Evolutionary conservation across 2,797 vertebrate species (phyloP), one percentile per base, ranked within the genome.

Genomic region (Numenius phaeopus): DNA sequence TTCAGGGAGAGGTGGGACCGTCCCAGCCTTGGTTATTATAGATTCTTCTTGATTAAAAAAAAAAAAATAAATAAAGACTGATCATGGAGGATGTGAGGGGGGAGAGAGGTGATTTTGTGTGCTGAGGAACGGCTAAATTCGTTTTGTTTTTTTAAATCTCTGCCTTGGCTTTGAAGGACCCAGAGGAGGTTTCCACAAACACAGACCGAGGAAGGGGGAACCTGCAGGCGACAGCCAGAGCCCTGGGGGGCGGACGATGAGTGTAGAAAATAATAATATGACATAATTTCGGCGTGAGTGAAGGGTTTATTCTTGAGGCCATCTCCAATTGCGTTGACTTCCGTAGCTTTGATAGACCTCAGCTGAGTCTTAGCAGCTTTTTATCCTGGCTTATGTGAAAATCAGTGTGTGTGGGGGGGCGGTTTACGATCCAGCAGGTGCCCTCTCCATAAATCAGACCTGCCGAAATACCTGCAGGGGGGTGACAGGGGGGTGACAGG

Each of bases 341-440:
- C 72, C 0, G 1, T 10, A 4, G 54, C 83, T 89, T 54, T 69
- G 57, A 32, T 4, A 32, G 32, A 55, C 61, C 46, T 0, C 3
- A 71, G 59, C 86, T 62, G 81, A 65, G 52, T 2, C 64, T 37
- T 4, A 19, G 49, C 82, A 76, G 90, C 32, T 82, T 50, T 77
- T 80, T 13, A 20, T 49, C 14, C 69, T 18, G 88, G 8, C 21
- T 14, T 10, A 2, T 30, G 64, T 14, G n/a, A 24, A 75, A 75
- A 73, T 9, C 30, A 1, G 26, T 57, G 37, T 27, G 3, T n/a
- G n/a, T n/a, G 40, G 47, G 0, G 0, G 54, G 44, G 0, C 0
- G 42, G 50, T 40, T 49, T 73, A 5, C 9, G 20, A 24, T 11
- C 47, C 14, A 32, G 64, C 84, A 61, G 82, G 64, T 77, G 82